Evolutionary conservation across 1,140 invertebrate species (phyloP), one percentile per base, ranked within the genome.

Genomic region (Macrostomum lignano): DNA sequence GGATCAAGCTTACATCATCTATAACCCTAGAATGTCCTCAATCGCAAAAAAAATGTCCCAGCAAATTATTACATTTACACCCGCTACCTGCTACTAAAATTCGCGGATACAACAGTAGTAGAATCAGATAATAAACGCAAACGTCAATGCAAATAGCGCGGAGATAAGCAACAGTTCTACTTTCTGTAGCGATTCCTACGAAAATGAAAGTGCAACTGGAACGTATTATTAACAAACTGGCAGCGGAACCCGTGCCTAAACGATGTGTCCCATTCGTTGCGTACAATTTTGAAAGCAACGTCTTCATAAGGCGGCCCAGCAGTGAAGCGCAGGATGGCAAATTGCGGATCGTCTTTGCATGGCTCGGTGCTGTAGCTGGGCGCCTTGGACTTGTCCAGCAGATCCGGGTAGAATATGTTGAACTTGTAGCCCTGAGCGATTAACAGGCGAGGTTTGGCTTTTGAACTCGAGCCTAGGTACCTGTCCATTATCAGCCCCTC

Each of bases 341-440:
- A 98, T 48, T 98, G 88, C 33, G 66, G 67, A 48, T 91, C 86
- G 37, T 91, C 84, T 1, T 67, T 61, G 46, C 79, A 82, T 0
- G 78, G 70, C 25, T 52, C 52, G 54, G 94, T 59, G 32, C 70
- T 79, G 52, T 93, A 98, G 48, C 81, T 71, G 0, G 88, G 91
- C 7, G 88, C 88, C 32, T 72, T 67, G 30, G 67, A 68, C 48
- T 88, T 88, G 51, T 96, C 79, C 44, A 98, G 91, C 25, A 98
- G 64, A 66, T 98, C 91, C 0, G 88, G 88, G 64, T 93, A 98
- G 60, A 98, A 96, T 39, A 98, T 96, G 61, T 98, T 98, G 60
- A 98, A 98, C 54, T 96, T 96, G 61, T 98, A 98, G 17, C 91
- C 91, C 58, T 98, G 88, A 0, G 98, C 91, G 49, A 98, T 93